Percentiles rank a stretch among this genome's conserved stretches.
These are phyloP conservation scores for Pardalotus punctatus DNA, from an alignment of 2,113 vertebrate genomes.

Conservation along the genomic window DNA sequence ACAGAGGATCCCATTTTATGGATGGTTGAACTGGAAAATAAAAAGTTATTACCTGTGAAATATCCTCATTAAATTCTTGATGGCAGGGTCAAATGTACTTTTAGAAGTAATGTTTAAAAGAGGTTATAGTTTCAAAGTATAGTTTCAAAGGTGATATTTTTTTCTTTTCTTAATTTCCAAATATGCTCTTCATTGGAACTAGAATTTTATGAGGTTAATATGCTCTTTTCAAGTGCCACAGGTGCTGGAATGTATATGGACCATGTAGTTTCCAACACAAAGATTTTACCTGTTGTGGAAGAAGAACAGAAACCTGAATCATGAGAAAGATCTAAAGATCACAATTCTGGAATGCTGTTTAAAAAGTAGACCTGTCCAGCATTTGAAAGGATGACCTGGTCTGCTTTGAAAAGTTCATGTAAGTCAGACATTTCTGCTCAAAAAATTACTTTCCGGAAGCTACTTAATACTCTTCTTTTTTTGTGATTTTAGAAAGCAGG, in stretches of 20 bases:
- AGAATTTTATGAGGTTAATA: neutral
- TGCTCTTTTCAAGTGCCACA: neutral
- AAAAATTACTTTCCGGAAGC: neutral
- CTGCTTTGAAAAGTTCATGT: neutral
- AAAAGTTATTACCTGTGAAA: conserved; percentile 52
- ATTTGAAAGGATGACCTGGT: neutral
- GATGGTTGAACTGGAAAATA: conserved; percentile 49
- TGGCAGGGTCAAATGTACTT: neutral
- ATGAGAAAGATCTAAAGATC: neutral
- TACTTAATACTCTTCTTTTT: neutral
- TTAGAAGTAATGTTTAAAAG: conserved; percentile 18
- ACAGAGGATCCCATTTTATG: conserved; percentile 38
- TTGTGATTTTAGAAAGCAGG: neutral
- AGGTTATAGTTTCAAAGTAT: neutral
- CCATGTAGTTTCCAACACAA: neutral
- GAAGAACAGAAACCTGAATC: neutral
- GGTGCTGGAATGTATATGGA: no score
- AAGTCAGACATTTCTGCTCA: neutral
- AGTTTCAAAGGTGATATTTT: neutral
- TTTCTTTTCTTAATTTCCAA: neutral
- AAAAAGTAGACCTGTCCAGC: neutral
- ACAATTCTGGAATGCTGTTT: neutral
- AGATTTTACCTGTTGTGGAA: neutral
- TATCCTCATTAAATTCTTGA: conserved; percentile 44
- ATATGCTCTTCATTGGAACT: neutral